Conservation (phyloP, 2,888 invertebrate species). For the Rhorus exstirpatorius region DNA sequence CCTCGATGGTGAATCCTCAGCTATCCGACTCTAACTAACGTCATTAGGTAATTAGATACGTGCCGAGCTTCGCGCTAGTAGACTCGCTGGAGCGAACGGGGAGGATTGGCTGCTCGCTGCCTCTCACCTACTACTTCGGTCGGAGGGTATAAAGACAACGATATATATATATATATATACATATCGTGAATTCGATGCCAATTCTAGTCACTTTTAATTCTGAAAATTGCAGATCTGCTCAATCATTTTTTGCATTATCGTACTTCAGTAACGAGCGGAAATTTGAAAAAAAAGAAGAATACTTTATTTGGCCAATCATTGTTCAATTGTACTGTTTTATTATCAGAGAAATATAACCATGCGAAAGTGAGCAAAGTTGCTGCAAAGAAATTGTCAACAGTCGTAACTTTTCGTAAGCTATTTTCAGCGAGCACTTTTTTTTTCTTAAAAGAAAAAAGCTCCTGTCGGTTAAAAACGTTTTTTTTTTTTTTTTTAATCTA, state of each 20-base stretch:
- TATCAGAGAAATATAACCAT: too few relatives aligned
- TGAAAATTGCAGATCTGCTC: neutral
- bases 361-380: too few relatives aligned
- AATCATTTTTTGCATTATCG: neutral
- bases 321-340: too few relatives aligned
- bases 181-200: neutral
- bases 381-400: too few relatives aligned
- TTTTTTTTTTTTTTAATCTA: too few relatives aligned
- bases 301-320: too few relatives aligned
- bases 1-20: conserved; percentile 74
- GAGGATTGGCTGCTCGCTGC: conserved; percentile 60
- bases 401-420: too few relatives aligned
- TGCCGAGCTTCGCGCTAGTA: conserved; percentile 72
- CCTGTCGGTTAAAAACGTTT: too few relatives aligned
- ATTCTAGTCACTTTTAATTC: neutral
- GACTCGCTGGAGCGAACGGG: conserved; percentile 65
- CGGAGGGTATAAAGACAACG: conserved; percentile 34
- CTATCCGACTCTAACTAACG: conserved; percentile 77
- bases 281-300: too few relatives aligned
- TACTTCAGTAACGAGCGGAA: neutral
- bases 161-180: conserved; percentile 7
- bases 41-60: conserved; percentile 80
- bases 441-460: too few relatives aligned
- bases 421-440: too few relatives aligned
- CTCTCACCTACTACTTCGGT: conserved; percentile 34